These are phyloP conservation scores for Phylloscopus whistleri DNA, from an alignment of 2,113 vertebrate genomes.

Conservation along the genomic window DNA sequence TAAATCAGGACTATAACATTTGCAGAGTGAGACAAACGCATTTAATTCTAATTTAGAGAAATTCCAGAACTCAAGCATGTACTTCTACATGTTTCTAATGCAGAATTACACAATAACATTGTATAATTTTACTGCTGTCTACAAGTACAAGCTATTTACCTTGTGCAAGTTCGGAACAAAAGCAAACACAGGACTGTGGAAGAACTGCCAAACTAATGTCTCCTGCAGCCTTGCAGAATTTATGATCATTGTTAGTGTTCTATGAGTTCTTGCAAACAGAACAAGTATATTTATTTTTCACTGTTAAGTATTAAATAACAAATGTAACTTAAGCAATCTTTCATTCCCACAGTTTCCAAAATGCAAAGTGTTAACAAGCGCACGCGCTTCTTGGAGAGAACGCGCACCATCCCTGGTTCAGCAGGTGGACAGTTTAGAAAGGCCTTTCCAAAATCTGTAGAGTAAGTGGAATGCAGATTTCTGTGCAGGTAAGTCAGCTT, in stretches of 20 bases:
- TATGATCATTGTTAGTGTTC: neutral
- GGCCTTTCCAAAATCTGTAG: neutral
- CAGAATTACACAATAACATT: neutral
- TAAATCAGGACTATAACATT: neutral
- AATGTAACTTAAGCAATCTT: neutral
- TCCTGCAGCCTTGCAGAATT: neutral
- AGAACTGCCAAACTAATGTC: neutral
- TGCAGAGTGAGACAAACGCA: neutral
- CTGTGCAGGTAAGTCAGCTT: neutral
- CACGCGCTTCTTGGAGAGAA: neutral
- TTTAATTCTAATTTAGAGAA: neutral
- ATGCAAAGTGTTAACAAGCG: neutral
- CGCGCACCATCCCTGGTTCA: neutral
- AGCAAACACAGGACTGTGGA: neutral
- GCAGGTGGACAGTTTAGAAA: neutral
- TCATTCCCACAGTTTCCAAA: neutral
- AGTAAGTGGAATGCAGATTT: neutral
- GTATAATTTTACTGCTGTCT: neutral
- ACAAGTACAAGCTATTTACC: neutral
- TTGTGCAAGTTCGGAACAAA: neutral
- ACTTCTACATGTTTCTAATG: neutral
- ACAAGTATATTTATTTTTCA: neutral
- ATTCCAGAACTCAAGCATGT: neutral
- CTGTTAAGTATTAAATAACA: neutral
- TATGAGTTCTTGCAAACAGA: neutral